Base-by-base conservation (phyloP, 2,888 invertebrate genomes). In the Cerastis leucographa region DNA sequence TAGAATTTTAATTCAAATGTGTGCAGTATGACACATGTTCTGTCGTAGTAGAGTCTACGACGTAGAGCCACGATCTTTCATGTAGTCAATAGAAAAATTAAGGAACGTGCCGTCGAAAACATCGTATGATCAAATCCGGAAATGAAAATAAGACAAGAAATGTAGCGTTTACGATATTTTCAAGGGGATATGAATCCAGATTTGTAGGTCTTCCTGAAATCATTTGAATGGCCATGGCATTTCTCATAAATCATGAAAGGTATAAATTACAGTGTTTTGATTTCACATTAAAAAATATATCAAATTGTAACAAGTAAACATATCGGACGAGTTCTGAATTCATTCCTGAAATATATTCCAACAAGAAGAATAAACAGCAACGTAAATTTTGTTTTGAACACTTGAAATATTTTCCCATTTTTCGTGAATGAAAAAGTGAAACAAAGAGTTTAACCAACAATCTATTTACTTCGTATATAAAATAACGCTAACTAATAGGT, bases 211-310 rank as follows among this genome's bases (percentile, higher is more conserved):
- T 44, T 40, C 22, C 74, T 70, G 11, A 66, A 69, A 56, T 69
- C 29, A 64, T 49, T 56, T 69, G n/a, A 71, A 78, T 42, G 40
- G 19, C 62, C n/a, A 65, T 61, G 54, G 54, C 40, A 42, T 46
- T 70, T 80, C 67, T 49, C 46, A 70, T 75, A 74, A 74, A 80
- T 80, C 69, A 61, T 54, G 59, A 29, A 80, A 70, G 69, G 35
- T 66, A 61, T 74, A 80, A 70, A 80, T 70, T 80, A 74, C 11
- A 69, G 9, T 56, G 81, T 75, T 80, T 80, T 66, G 17, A 61
- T 70, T 66, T 75, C n/a, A 49, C 46, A 35, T 54, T 19, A 56
- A 71, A n/a, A 70, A 73, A 74, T 61, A 66, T 66, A 66, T 75
- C 35, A 67, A 67, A 75, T 67, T 70, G 14, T 54, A 61, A 62